Evolutionary conservation across 2,113 vertebrate species (phyloP), one percentile per base, ranked within the genome.

Genomic region (Psammodynastes pulverulentus): DNA sequence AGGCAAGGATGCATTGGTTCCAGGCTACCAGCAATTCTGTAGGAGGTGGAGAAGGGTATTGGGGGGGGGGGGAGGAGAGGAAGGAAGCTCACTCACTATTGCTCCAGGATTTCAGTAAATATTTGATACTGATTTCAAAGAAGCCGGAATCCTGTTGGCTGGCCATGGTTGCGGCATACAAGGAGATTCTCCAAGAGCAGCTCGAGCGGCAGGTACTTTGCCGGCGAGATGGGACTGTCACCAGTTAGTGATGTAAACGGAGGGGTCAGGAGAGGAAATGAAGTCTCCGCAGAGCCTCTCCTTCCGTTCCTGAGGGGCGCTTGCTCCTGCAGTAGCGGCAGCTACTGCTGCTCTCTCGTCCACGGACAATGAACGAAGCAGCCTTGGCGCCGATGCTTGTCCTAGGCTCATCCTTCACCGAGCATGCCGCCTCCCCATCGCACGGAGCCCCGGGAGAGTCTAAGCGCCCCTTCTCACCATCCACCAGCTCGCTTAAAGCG

Each of bases 51-150:
- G 58, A 51, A 23, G 24, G 2, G 17, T 5, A n/a, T n/a, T n/a
- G n/a, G n/a, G n/a, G n/a, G n/a, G 24, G 9, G 12, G 19, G 7
- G 15, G 6, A 7, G 9, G 51, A 4, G 26, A 45, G 24, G 23
- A 7, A 53, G 1, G 95, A 97, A 96, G 94, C 89, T 94, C 94
- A 94, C 95, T 99, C 98, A 99, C 99, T 98, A 97, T 98, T 98
- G 97, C 99, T 99, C 99, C 99, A 99, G 94, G 99, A 99, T 97
- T 99, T 99, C 97, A 99, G 98, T 96, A 99, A 97, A 94, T 99
- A 99, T 97, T 99, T 99, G 98, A 99, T 99, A 98, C 99, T 99
- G 98, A 99, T 99, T 97, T 99, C 99, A 97, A 99, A 99, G 98
- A 99, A 99, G 97, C 99, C 99, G 21, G 99, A 99, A 97, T 99